Evolutionary conservation across 2,888 invertebrate species (phyloP), one percentile per base, ranked within the genome.

Genomic region (Trimorus sp.): DNA sequence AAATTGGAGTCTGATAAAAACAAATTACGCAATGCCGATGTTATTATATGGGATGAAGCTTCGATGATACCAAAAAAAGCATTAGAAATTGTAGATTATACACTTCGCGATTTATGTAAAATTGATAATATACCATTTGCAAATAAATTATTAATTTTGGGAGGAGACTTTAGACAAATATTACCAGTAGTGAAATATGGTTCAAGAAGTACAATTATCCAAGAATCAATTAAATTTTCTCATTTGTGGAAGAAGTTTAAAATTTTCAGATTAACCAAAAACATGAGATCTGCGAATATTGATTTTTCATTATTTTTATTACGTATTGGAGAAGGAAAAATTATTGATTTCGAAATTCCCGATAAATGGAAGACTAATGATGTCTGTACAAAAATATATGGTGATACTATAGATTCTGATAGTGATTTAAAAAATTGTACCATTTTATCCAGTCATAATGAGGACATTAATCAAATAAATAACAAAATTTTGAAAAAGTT

Each of bases 181-280:
- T 56, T 69, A 36, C 69, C 56, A 11, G 48, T 69, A 2, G 9
- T 69, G 1, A 69, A 70, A 70, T 7, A 70, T 58, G 70, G 11
- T 16, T n/a, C 3, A 26, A 45, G 12, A 48, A 0, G 5, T 26
- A 7, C 45, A 45, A 62, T 62, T 62, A 26, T 62, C 12, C 0
- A 3, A 36, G 48, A 62, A 62, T 26, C 36, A 40, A n/a, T 59
- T 42, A 59, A 59, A 42, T 6, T 16, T 15, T 59, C 59, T 12
- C 9, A 40, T 14, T n/a, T 48, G 36, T 62, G 62, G 62, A 16
- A 11, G 36, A 3, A 4, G 1, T 62, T 62, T 36, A 16, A 1
- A 5, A 45, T 12, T 16, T 48, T 62, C 0, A 45, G 26, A 16
- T 62, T 62, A 62, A 48, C 12, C 2, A 45, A 45, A 26, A 62